Base-by-base conservation (phyloP, 2,113 vertebrate species). In the Pholis gunnellus region DNA sequence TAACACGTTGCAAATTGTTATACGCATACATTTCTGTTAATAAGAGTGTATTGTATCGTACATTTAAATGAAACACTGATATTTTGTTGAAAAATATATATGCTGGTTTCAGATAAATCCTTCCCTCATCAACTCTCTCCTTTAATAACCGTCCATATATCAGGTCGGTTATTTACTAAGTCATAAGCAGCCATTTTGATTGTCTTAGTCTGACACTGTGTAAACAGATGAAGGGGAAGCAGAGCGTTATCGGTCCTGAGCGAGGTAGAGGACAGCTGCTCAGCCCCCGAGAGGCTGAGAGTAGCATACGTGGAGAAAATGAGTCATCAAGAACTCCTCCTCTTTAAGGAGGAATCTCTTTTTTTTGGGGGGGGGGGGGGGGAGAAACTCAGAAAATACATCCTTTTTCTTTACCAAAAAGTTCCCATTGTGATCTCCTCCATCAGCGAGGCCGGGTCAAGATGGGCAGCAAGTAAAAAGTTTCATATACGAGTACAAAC, bases 251-350 rank as follows among this genome's bases (percentile, higher is more conserved):
- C 52, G 71, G 79, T 66, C 61, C 75, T 34, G 54, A 31, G 64
- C 44, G 1, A 65, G 63, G 48, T 63, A 57, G 10, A 63, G 63
- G 66, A 83, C 83, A 68, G 56, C 75, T 78, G 71, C 22, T 34
- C 56, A 15, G 72, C 56, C 36, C 48, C 67, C n/a, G 9, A 75
- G 42, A 79, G 81, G 14, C 72, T 38, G 67, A 82, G 81, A 84
- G 81, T 29, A 71, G 88, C 75, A 75, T 74, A 67, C 46, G 69
- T 27, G 89, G 94, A 93, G 83, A 92, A 85, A 82, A 73, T 93
- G 91, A 95, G 89, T 95, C 93, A 95, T 85, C 68, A 68, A 42
- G 69, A 91, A 83, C 34, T 34, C 34, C 38, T 75, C n/a, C 9
- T 74, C 44, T 22, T 34, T 15, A 22, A 50, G 31, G 57, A 83